phyloP scores from a whole-genome alignment of 2,113 vertebrate species.

The Echinops telfairi region DNA sequence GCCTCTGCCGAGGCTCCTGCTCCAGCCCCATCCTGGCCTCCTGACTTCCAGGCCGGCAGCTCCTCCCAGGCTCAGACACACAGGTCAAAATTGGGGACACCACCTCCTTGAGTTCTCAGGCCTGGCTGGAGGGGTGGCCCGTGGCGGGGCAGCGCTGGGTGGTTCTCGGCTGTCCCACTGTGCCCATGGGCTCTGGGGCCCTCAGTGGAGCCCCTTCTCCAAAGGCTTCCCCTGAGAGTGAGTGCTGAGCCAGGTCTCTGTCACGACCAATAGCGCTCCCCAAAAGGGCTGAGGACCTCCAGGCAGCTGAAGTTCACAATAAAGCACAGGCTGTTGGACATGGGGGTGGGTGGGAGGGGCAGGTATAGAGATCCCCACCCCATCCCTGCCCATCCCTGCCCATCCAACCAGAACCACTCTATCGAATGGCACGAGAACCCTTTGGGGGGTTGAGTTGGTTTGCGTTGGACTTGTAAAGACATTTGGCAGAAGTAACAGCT shows the following conservation, averaged over 20 bases:
- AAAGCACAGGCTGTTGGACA: not conserved
- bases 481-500: not conserved
- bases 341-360: no score
- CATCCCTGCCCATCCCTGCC: not conserved
- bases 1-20: no score
- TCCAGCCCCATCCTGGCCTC: not conserved
- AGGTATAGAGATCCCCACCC: no score
- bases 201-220: not conserved
- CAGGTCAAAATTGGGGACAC: no score
- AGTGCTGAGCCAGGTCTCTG: constrained; percentile 4
- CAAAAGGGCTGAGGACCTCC: no score
- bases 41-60: not conserved
- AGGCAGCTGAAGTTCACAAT: no score
- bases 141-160: not conserved
- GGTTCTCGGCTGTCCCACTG: not conserved
- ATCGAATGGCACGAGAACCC: not conserved
- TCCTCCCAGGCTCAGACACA: not conserved
- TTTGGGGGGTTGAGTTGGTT: no score
- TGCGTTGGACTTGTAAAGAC: no score
- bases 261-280: not conserved
- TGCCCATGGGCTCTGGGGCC: no score
- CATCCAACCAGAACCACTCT: not conserved
- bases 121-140: no score
- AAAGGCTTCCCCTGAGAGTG: not conserved
- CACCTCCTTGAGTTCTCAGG: no score